Evolutionary conservation across 1,140 invertebrate genomes (phyloP).

Genomic region (Centruroides sculpturatus): DNA sequence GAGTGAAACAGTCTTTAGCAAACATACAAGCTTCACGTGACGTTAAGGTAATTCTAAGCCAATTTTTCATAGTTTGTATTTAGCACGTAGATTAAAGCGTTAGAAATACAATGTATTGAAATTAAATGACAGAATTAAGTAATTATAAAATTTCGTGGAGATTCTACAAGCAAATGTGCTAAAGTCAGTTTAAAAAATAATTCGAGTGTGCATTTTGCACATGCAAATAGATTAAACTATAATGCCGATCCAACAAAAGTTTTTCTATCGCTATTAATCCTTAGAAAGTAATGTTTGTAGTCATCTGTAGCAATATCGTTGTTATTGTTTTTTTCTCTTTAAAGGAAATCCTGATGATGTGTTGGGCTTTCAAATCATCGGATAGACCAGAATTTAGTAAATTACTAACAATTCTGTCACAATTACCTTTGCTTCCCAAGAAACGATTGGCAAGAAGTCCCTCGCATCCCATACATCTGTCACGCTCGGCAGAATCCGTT

Average conservation of each 20-base stretch:
- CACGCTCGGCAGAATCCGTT: conserved; percentile 79
- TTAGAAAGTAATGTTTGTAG: no score
- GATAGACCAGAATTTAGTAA: conserved; percentile 80
- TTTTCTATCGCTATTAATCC: no score
- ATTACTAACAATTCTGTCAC: conserved; percentile 68
- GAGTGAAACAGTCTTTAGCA: conserved; percentile 86
- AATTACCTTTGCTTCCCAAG: conserved; percentile 78
- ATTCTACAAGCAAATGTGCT: no score
- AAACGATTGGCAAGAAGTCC: conserved; percentile 90
- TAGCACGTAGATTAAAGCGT: no score
- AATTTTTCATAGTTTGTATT: neutral
- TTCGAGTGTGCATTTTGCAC: no score
- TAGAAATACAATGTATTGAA: no score
- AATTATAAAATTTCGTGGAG: no score
- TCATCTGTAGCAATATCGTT: no score
- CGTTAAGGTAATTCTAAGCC: conserved; percentile 60
- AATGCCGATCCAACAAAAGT: no score
- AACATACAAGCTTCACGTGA: conserved; percentile 89
- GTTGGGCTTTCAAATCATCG: conserved; percentile 73
- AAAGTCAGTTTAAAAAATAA: no score
- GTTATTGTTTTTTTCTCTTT: conserved; percentile 19
- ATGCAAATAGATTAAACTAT: no score
- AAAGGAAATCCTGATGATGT: conserved; percentile 90
- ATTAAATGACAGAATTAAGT: no score
- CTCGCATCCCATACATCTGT: conserved; percentile 89